phyloP scores from a whole-genome alignment of 2,113 vertebrate species.

The Ageneiosus marmoratus region DNA sequence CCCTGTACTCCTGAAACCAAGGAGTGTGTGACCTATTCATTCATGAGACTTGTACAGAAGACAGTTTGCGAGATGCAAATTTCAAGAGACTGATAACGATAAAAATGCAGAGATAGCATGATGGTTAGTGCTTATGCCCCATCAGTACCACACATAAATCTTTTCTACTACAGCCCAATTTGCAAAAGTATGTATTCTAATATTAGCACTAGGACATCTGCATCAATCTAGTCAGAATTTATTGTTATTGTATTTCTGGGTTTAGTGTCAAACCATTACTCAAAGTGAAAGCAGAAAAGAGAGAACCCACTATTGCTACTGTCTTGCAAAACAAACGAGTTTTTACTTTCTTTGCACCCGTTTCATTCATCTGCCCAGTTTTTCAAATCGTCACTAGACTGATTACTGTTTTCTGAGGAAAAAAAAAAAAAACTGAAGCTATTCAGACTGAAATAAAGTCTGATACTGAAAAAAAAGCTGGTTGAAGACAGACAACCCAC shows the following conservation, averaged over 20 bases:
- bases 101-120: constrained; percentile 17
- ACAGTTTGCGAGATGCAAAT: neutral
- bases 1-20: constrained; percentile 10
- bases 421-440: neutral
- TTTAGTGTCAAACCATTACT: neutral
- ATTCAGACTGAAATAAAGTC: constrained; percentile 30
- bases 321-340: neutral
- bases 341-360: neutral
- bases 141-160: constrained; percentile 7
- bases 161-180: neutral
- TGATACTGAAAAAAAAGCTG: neutral
- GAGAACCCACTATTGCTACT: neutral
- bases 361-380: constrained; percentile 15
- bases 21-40: neutral
- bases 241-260: neutral
- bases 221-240: constrained; percentile 6
- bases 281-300: constrained; percentile 9
- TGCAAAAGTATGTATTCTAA: constrained; percentile 13
- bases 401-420: constrained; percentile 3
- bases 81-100: constrained; percentile 24
- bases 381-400: constrained; percentile 17
- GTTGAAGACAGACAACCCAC: constrained; percentile 7
- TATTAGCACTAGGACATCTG: neutral
- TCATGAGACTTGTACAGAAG: neutral
- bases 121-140: neutral